phyloP scores from a whole-genome alignment of 2,113 vertebrate genomes.

The Cebus imitator region DNA sequence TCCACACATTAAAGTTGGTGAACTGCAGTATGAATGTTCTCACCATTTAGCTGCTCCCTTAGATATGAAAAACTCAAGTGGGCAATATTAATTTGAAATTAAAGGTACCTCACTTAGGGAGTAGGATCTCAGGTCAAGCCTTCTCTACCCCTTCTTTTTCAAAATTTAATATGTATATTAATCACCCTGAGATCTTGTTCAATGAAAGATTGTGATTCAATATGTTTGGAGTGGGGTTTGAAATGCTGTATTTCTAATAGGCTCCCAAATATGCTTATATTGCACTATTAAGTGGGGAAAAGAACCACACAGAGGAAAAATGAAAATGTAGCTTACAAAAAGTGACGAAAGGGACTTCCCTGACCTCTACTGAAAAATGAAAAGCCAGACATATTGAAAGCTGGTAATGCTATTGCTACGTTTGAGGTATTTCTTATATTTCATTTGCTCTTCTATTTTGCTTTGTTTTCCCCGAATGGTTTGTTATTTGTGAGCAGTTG shows the following conservation, averaged over 20 bases:
- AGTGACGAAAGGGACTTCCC: background rate
- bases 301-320: background rate
- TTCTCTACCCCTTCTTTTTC: background rate
- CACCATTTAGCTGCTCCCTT: background rate
- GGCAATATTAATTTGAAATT: background rate
- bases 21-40: background rate
- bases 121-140: background rate
- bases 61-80: background rate
- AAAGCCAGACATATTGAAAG: background rate
- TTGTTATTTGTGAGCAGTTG: conserved; percentile 57
- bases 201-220: background rate
- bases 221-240: background rate
- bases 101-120: background rate
- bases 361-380: conserved; percentile 29
- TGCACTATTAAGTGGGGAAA: background rate
- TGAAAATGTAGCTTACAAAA: background rate
- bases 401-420: background rate
- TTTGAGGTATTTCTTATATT: background rate
- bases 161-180: background rate
- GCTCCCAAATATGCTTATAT: background rate
- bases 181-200: background rate
- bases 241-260: background rate
- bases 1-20: background rate
- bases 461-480: conserved; percentile 51
- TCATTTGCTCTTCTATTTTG: conserved; percentile 27